Conservation (phyloP, 2,113 vertebrate genomes). For the Eleginops maclovinus region DNA sequence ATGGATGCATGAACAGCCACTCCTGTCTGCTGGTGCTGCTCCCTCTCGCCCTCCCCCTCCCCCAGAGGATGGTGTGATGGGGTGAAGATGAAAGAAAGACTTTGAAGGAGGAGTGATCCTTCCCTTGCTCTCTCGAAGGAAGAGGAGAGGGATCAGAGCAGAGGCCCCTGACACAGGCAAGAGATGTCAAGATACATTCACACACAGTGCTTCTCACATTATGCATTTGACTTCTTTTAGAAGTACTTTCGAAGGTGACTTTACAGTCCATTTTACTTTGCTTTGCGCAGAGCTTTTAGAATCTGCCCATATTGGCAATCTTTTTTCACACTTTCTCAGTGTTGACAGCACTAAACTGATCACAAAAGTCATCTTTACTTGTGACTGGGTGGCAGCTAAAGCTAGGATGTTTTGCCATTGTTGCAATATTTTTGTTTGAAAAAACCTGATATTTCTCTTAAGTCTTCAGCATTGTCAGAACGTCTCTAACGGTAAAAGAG, state of each 20-base stretch:
- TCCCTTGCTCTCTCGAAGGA: conserved; percentile 69
- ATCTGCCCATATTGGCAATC: conserved; percentile 58
- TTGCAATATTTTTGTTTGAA: background rate
- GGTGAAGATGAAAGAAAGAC: conserved; percentile 78
- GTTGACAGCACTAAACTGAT: conserved; percentile 47
- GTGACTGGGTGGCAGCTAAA: conserved; percentile 12
- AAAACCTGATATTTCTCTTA: background rate
- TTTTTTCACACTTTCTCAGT: conserved; percentile 41
- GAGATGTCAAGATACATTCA: conserved; percentile 75
- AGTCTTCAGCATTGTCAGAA: conserved; percentile 11
- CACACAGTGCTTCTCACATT: conserved; percentile 64
- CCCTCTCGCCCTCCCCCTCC: conserved; percentile 27
- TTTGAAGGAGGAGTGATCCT: conserved; percentile 78
- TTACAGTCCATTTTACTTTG: conserved; percentile 67
- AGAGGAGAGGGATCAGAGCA: conserved; percentile 75
- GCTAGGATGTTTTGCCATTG: conserved; percentile 22
- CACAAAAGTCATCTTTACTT: conserved; percentile 28
- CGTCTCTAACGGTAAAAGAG: background rate
- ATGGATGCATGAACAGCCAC: conserved; percentile 66
- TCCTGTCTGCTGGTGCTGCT: conserved; percentile 63
- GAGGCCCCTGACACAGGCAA: conserved; percentile 73
- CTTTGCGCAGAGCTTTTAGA: conserved; percentile 54
- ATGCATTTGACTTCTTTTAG: conserved; percentile 73
- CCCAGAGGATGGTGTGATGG: conserved; percentile 74
- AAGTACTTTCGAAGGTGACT: conserved; percentile 73